Conservation (phyloP, 1,140 invertebrate species). For the Dreissena rostriformis region DNA sequence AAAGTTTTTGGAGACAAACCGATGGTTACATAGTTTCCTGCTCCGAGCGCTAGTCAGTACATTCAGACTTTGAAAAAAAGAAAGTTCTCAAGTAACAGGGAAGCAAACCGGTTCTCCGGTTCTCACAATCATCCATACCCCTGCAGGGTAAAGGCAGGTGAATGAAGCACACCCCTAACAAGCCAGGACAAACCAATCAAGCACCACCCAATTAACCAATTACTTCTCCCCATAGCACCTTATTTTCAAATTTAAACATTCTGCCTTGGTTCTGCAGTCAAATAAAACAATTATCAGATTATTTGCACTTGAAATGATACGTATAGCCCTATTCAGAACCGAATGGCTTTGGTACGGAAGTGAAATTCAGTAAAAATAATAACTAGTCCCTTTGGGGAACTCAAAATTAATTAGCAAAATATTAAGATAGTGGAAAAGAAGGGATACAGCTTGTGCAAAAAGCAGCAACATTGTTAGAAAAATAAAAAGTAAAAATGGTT, state of each 20-base stretch:
- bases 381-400: background rate
- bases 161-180: conserved; percentile 16
- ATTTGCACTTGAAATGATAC: conserved; percentile 51
- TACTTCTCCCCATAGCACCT: conserved; percentile 42
- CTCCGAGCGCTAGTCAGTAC: too few species aligned
- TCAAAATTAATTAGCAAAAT: background rate
- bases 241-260: conserved; percentile 43
- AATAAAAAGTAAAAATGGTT: too few species aligned
- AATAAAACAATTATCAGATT: conserved; percentile 46
- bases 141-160: conserved; percentile 40
- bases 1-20: too few species aligned
- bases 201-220: conserved; percentile 46
- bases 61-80: too few species aligned
- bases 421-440: background rate
- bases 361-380: conserved; percentile 3
- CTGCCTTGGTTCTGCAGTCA: conserved; percentile 12
- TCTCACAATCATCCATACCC: background rate
- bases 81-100: too few species aligned
- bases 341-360: background rate
- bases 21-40: too few species aligned
- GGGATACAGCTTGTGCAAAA: background rate
- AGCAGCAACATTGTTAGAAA: too few species aligned
- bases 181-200: background rate
- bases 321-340: background rate
- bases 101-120: too few species aligned